phyloP scores from a whole-genome alignment of 2,888 invertebrate species.

The Listrodromus nycthemerus region DNA sequence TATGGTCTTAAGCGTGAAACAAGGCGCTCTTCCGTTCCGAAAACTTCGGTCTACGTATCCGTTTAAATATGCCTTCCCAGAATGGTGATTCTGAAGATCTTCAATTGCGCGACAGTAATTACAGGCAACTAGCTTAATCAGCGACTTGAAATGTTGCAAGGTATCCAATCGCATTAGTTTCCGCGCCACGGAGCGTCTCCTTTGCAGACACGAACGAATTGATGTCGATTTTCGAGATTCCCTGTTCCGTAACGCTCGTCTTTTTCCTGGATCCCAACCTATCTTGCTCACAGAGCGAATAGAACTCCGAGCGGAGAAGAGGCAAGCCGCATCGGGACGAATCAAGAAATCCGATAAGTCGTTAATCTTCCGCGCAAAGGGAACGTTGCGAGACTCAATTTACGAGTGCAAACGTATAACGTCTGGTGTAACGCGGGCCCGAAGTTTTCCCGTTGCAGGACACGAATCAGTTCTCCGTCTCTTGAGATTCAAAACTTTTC shows the following conservation, averaged over 20 bases:
- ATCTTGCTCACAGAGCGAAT: neutral
- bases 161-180: slow-evolving; percentile 14
- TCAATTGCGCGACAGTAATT: neutral
- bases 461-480: slow-evolving; percentile 32
- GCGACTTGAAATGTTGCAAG: neutral
- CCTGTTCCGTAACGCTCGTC: slow-evolving; percentile 9
- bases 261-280: neutral
- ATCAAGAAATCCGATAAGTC: slow-evolving; percentile 37
- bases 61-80: neutral
- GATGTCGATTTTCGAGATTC: slow-evolving; percentile 4
- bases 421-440: neutral
- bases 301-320: neutral
- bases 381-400: slow-evolving; percentile 14
- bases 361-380: slow-evolving; percentile 28
- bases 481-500: slow-evolving; percentile 14
- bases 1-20: neutral
- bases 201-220: neutral
- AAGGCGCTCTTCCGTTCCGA: neutral
- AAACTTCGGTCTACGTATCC: neutral
- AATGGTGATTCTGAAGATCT: neutral
- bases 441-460: neutral
- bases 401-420: neutral
- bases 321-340: slow-evolving; percentile 3
- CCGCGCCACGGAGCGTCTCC: neutral
- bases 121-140: slow-evolving; percentile 6